Evolutionary conservation across 2,113 vertebrate genomes (phyloP).

Genomic region (Microtus richardsoni): DNA sequence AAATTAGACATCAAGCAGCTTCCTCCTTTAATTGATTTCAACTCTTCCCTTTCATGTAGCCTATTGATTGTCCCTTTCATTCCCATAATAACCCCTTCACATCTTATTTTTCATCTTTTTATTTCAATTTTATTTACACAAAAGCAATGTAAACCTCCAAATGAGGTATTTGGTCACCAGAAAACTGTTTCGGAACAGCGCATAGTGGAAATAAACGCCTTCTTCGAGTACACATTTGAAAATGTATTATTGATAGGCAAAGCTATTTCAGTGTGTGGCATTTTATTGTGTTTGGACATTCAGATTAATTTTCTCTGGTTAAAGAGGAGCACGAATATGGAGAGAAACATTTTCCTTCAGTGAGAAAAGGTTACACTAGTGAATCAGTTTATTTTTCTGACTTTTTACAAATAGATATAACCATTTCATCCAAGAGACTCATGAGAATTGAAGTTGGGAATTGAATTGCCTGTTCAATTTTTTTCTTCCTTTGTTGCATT

Average conservation of each 20-base stretch:
- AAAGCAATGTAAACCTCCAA: conserved; percentile 32
- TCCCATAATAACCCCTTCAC: not conserved
- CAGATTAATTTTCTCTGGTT: conserved; percentile 62
- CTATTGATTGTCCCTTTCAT: not conserved
- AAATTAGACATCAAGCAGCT: not conserved
- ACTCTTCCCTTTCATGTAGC: not conserved
- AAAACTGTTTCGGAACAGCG: conserved; percentile 32
- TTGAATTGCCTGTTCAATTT: not conserved
- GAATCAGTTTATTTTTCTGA: conserved; percentile 63
- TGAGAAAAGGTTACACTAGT: conserved; percentile 59
- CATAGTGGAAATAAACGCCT: not conserved
- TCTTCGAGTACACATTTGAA: conserved; percentile 25
- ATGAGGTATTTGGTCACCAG: conserved; percentile 28
- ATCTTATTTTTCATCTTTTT: conserved; percentile 7
- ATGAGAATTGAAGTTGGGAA: conserved; percentile 50
- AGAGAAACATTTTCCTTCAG: conserved; percentile 25
- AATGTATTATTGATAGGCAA: conserved; percentile 53
- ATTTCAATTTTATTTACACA: conserved; percentile 55
- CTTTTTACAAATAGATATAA: conserved; percentile 57
- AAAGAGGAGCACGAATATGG: conserved; percentile 39
- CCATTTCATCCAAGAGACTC: conserved; percentile 9
- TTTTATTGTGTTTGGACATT: conserved; percentile 64
- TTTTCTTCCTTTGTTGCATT: not conserved
- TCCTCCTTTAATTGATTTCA: conserved; percentile 7
- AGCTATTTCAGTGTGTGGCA: conserved; percentile 49